These are phyloP conservation scores for Notarius lentiginosus DNA, from an alignment of 2,113 vertebrate genomes.

Conservation along the genomic window DNA sequence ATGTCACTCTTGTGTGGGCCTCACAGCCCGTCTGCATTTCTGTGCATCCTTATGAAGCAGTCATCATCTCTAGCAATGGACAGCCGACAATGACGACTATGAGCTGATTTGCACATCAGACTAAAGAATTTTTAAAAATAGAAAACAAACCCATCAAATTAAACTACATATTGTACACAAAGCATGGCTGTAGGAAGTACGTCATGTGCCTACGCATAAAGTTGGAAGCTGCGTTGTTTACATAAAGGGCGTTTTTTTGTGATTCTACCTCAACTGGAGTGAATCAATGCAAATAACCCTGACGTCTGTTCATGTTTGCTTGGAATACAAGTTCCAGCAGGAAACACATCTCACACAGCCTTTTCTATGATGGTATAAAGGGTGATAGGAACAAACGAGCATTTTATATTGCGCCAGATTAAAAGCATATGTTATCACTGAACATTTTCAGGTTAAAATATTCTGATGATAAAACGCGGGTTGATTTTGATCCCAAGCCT, in stretches of 20 bases:
- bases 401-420: constrained; percentile 37
- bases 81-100: too few relatives aligned
- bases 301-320: constrained; percentile 13
- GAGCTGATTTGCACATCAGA: too few relatives aligned
- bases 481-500: constrained; percentile 4
- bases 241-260: not conserved
- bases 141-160: too few relatives aligned
- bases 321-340: constrained; percentile 18
- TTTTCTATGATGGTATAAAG: not conserved
- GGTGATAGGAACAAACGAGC: constrained; percentile 15
- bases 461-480: not conserved
- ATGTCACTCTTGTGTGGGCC: too few relatives aligned
- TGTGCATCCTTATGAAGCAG: too few relatives aligned
- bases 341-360: not conserved
- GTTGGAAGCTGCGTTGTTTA: not conserved
- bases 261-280: not conserved
- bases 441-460: not conserved
- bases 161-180: too few relatives aligned
- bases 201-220: not conserved
- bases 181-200: too few relatives aligned
- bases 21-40: too few relatives aligned
- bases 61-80: too few relatives aligned
- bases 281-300: constrained; percentile 12
- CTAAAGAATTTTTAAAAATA: too few relatives aligned
- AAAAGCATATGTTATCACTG: constrained; percentile 27